Percentiles rank a stretch among this genome's conserved stretches.
Evolutionary conservation across 2,888 invertebrate genomes (phyloP).

Genomic region (Leptinotarsa haldemani): DNA sequence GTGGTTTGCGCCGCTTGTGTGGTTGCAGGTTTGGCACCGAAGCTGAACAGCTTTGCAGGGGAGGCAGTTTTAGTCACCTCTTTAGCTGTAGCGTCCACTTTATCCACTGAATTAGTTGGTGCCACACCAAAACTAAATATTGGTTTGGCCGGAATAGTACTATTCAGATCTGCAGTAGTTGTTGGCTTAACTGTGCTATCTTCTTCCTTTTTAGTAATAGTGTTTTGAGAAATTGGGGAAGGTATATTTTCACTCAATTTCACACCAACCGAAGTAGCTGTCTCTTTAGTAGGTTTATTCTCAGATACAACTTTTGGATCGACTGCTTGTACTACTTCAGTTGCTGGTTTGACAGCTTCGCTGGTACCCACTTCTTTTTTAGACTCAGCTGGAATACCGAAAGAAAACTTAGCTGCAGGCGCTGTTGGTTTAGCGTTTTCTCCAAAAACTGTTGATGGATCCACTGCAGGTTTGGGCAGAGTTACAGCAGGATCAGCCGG

Average conservation of each 20-base stretch:
- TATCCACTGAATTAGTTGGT: constrained; percentile 25
- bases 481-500: constrained; percentile 40
- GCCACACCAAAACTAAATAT: constrained; percentile 38
- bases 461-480: constrained; percentile 36
- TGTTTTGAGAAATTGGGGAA: background rate
- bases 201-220: background rate
- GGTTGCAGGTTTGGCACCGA: constrained; percentile 32
- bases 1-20: constrained; percentile 16
- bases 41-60: constrained; percentile 24
- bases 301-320: background rate
- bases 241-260: background rate
- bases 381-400: constrained; percentile 13
- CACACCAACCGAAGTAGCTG: background rate
- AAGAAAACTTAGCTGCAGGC: constrained; percentile 22
- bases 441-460: constrained; percentile 49
- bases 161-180: constrained; percentile 6
- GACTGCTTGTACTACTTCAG: background rate
- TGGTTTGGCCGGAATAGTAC: constrained; percentile 11
- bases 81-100: constrained; percentile 23
- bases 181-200: constrained; percentile 19
- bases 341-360: constrained; percentile 25
- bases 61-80: constrained; percentile 28
- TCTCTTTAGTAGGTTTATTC: background rate
- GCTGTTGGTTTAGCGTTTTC: constrained; percentile 39
- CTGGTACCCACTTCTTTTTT: constrained; percentile 5